phyloP scores from a whole-genome alignment of 1,140 invertebrate species.

The Sesamia nonagrioides region DNA sequence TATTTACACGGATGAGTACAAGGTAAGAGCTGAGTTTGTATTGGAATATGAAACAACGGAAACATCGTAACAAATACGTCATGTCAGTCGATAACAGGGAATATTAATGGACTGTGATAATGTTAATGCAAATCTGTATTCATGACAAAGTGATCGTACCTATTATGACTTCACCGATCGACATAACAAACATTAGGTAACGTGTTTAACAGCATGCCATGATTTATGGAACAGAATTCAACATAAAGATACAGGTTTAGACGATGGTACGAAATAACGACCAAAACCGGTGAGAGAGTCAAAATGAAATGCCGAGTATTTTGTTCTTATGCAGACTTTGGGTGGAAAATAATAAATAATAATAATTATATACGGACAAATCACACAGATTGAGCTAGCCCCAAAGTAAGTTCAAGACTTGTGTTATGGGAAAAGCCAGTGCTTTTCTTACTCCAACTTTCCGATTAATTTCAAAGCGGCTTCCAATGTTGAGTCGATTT shows the following conservation, averaged over 20 bases:
- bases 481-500: neutral
- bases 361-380: too few relatives aligned
- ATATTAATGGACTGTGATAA: constrained; percentile 52
- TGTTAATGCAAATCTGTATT: constrained; percentile 43
- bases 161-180: constrained; percentile 6
- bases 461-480: neutral
- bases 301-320: neutral
- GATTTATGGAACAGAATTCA: neutral
- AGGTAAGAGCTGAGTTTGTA: neutral
- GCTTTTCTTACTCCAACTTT: neutral
- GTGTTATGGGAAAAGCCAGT: too few relatives aligned
- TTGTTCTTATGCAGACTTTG: too few relatives aligned
- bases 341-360: neutral
- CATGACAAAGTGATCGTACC: constrained; percentile 16
- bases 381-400: too few relatives aligned
- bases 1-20: constrained; percentile 18
- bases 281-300: neutral
- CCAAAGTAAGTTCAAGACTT: too few relatives aligned
- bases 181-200: neutral
- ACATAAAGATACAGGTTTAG: neutral
- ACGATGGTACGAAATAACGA: neutral
- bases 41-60: constrained; percentile 39
- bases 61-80: constrained; percentile 49
- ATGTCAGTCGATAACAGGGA: constrained; percentile 45
- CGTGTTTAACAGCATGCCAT: neutral